Conservation (phyloP, 2,113 vertebrate species). For the Otolemur garnettii region DNA sequence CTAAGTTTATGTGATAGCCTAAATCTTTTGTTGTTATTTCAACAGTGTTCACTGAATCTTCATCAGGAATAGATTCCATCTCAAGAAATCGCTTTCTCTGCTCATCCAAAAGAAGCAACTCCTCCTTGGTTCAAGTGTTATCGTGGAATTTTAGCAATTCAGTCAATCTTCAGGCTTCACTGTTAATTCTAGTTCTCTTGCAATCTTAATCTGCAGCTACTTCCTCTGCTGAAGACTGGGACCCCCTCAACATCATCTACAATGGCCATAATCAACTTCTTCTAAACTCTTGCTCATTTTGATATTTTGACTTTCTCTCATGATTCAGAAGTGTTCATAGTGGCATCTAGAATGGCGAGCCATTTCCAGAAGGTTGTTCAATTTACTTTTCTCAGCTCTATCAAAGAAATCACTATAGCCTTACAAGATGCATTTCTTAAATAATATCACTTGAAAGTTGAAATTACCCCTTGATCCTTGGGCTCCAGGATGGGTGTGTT, state of each 20-base stretch:
- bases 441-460: not conserved
- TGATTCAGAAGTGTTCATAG: too few species aligned
- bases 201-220: not conserved
- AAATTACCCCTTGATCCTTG: not conserved
- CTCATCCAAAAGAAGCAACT: too few species aligned
- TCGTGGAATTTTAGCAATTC: not conserved
- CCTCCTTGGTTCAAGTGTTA: not conserved
- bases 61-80: too few species aligned
- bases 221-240: not conserved
- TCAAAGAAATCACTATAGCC: too few species aligned
- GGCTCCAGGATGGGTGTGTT: not conserved
- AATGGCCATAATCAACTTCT: not conserved
- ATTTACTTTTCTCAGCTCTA: too few species aligned
- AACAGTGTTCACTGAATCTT: too few species aligned
- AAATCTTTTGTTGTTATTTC: too few species aligned
- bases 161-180: not conserved
- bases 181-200: not conserved
- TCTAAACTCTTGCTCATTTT: not conserved
- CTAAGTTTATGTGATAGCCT: too few species aligned
- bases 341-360: not conserved
- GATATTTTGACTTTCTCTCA: not conserved
- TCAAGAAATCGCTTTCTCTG: too few species aligned
- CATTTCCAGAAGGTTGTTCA: not conserved
- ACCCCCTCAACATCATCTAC: not conserved
- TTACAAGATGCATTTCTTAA: not conserved